phyloP scores from a whole-genome alignment of 2,797 vertebrate genomes.

The Arctocebus calabarensis region DNA sequence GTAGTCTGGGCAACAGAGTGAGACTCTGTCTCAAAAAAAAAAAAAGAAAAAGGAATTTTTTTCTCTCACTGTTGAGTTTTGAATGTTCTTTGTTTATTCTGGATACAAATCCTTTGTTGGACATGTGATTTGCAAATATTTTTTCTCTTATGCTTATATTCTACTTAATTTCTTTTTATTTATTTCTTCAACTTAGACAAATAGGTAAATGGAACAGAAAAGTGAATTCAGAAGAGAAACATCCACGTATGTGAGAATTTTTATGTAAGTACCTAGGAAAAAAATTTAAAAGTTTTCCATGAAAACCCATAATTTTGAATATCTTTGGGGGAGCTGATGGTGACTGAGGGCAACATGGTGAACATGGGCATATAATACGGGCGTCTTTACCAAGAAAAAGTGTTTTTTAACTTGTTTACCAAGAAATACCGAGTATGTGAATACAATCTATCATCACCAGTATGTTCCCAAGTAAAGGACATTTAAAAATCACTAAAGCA shows the following conservation, averaged over 20 bases:
- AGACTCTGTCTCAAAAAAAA: not conserved
- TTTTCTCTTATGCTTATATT: not conserved
- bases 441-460: not conserved
- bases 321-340: fast-evolving
- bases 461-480: not conserved
- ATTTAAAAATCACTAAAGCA: not conserved
- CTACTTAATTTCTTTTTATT: not conserved
- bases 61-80: not conserved
- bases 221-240: not conserved
- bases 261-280: not conserved
- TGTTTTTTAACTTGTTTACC: not conserved
- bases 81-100: not conserved
- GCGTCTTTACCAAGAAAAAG: not conserved
- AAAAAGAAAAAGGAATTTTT: too few species aligned
- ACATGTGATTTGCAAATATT: not conserved
- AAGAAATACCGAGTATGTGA: not conserved
- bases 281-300: fast-evolving
- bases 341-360: not conserved
- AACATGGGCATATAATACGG: not conserved
- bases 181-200: not conserved
- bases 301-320: fast-evolving
- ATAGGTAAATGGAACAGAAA: not conserved
- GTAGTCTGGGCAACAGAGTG: not conserved
- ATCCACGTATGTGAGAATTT: fast-evolving
- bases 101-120: not conserved